phyloP scores from a whole-genome alignment of 2,888 invertebrate species.

The Rambutsinella grinnellia region DNA sequence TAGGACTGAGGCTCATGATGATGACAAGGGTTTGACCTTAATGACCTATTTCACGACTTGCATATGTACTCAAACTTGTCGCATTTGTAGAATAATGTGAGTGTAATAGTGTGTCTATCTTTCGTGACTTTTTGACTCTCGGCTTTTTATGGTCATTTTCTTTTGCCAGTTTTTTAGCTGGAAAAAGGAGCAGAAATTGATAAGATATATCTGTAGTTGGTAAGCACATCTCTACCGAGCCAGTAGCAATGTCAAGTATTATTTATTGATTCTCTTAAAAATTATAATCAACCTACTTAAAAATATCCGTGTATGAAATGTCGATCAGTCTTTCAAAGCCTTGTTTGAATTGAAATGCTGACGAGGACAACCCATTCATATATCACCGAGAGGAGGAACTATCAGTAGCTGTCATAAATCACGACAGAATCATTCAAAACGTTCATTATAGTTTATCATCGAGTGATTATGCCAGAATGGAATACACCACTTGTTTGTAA shows the following conservation, averaged over 20 bases:
- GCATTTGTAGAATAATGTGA: slow-evolving; percentile 59
- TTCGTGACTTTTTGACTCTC: slow-evolving; percentile 47
- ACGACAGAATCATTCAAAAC: slow-evolving; percentile 36
- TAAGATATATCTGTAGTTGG: too few species aligned
- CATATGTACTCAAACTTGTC: slow-evolving; percentile 61
- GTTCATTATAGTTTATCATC: slow-evolving; percentile 49
- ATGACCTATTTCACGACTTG: slow-evolving; percentile 59
- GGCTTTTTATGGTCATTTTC: slow-evolving; percentile 11
- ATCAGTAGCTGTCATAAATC: slow-evolving; percentile 50
- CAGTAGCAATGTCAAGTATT: slow-evolving; percentile 11
- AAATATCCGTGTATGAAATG: background rate
- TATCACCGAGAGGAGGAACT: background rate
- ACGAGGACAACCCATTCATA: slow-evolving; percentile 10
- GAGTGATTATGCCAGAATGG: slow-evolving; percentile 40
- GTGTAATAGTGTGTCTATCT: slow-evolving; percentile 62
- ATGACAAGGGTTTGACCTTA: slow-evolving; percentile 61
- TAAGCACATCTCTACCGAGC: too few species aligned
- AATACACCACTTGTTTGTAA: too few species aligned
- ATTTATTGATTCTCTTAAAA: slow-evolving; percentile 16
- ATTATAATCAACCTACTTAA: slow-evolving; percentile 22
- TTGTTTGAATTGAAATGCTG: slow-evolving; percentile 13
- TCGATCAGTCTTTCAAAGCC: slow-evolving; percentile 35
- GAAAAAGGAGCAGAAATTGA: background rate
- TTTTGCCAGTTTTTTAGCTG: background rate
- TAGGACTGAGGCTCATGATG: slow-evolving; percentile 28